Evolutionary conservation across 2,888 invertebrate species (phyloP), one percentile per base, ranked within the genome.

Genomic region (Taenaris catops): DNA sequence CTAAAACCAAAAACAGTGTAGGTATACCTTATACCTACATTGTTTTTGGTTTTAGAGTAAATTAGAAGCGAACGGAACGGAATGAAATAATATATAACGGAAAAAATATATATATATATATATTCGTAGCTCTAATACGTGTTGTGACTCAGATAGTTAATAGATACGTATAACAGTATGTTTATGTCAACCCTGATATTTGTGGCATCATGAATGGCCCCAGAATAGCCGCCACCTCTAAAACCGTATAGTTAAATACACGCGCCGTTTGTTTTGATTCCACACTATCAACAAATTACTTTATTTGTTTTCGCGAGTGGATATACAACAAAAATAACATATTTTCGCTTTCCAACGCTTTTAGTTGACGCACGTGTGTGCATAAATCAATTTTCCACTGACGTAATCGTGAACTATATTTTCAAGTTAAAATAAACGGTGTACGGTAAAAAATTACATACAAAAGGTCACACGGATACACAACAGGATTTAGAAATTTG

Each of bases 221-320:
- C 20, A 63, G 57, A 72, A 75, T 73, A 75, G 64, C 48, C n/a
- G n/a, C n/a, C 35, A 35, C 31, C 29, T 56, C 56, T 70, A 65
- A 64, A 68, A 62, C 46, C 32, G 63, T 57, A 38, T 43, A 23
- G 49, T 65, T 70, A 69, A 70, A 67, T 66, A 62, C 65, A 64
- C 42, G 44, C 53, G 41, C 29, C 41, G 46, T 40, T 52, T 49
- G 51, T 64, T 66, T 55, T 55, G 53, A 59, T 58, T 39, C 45
- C 41, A 32, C 36, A 25, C 21, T 43, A 48, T 48, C 44, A 51
- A 51, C 47, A 45, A 48, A 45, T 44, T 42, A 39, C 37, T 48
- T 37, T 14, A 41, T 38, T 47, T 37, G 25, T 16, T 20, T 34
- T n/a, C n/a, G n/a, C n/a, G n/a, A n/a, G n/a, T n/a, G n/a, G n/a